These are phyloP conservation scores for Nymphalis urticae DNA, from an alignment of 2,888 invertebrate genomes.

Conservation along the genomic window DNA sequence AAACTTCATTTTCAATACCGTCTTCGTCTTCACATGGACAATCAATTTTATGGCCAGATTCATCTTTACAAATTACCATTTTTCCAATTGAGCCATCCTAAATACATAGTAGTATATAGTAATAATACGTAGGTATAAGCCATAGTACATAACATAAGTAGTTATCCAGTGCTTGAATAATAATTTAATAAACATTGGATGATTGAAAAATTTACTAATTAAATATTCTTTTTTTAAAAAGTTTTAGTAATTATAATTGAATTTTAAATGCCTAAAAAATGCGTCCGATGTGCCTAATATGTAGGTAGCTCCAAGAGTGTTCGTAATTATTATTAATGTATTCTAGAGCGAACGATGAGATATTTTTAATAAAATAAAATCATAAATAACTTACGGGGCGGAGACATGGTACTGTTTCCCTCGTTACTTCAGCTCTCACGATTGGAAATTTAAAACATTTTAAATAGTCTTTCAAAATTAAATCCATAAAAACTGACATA, in stretches of 20 bases:
- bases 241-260: not conserved
- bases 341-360: too few species aligned
- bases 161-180: too few species aligned
- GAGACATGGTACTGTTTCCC: slow-evolving; percentile 59
- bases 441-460: slow-evolving; percentile 48
- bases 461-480: slow-evolving; percentile 48
- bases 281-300: too few species aligned
- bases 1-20: slow-evolving; percentile 19
- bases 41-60: slow-evolving; percentile 51
- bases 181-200: too few species aligned
- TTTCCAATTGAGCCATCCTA: slow-evolving; percentile 62
- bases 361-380: too few species aligned
- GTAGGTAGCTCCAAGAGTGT: too few species aligned
- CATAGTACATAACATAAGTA: too few species aligned
- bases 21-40: slow-evolving; percentile 48
- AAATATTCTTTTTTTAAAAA: too few species aligned
- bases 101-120: not conserved
- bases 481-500: slow-evolving; percentile 69
- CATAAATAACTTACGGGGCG: slow-evolving; percentile 54
- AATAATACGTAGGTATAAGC: too few species aligned
- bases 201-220: too few species aligned
- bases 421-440: slow-evolving; percentile 56
- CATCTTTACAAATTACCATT: slow-evolving; percentile 59
- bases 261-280: not conserved
- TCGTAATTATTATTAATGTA: too few species aligned